Conservation (phyloP, 2,888 invertebrate genomes). For the Acanthosepion esculentum region DNA sequence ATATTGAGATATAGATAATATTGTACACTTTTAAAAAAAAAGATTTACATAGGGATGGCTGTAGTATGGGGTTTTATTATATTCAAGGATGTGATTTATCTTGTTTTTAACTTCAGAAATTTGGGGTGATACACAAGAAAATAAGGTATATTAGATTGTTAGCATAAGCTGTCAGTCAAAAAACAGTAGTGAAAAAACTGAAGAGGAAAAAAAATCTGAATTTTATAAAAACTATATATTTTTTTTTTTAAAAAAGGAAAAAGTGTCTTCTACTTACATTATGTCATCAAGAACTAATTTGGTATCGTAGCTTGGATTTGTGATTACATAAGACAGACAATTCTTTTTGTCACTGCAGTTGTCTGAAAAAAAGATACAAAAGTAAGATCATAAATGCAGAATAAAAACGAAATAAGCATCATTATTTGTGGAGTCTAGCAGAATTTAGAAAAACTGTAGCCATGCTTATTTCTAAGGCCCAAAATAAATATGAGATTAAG, state of each 20-base stretch:
- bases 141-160: no score
- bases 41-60: no score
- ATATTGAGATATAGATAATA: no score
- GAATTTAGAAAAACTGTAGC: background rate
- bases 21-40: no score
- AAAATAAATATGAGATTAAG: no score
- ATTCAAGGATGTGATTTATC: no score
- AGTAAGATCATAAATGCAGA: background rate
- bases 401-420: background rate
- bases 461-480: background rate
- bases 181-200: no score
- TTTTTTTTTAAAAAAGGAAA: background rate
- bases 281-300: constrained; percentile 96
- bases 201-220: background rate
- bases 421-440: no score
- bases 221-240: constrained; percentile 77
- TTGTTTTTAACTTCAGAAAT: no score
- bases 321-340: constrained; percentile 96
- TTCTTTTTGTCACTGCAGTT: constrained; percentile 95
- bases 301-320: constrained; percentile 97
- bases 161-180: no score
- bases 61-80: no score
- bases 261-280: constrained; percentile 81
- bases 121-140: no score
- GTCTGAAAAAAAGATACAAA: constrained; percentile 76